Percentiles rank a stretch among this genome's conserved stretches.
Conservation (phyloP, 2,113 vertebrate genomes). For the Ceratotherium simum region DNA sequence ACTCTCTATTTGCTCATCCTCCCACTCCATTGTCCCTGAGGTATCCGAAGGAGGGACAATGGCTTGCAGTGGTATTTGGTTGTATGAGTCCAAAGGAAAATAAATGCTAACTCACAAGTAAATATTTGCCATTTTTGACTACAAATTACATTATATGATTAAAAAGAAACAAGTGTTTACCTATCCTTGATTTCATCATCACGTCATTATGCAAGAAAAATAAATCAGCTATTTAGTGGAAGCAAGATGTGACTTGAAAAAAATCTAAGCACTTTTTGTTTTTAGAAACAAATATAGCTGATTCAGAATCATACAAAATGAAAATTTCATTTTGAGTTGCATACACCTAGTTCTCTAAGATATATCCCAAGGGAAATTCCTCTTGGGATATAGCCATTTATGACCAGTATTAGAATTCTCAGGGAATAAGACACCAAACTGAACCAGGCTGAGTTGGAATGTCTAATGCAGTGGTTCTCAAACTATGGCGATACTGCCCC, state of each 20-base stretch:
- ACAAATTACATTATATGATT: background rate
- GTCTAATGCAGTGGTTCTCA: background rate
- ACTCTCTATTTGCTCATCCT: background rate
- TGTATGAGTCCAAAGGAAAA: slow-evolving; percentile 18
- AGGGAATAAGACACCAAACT: background rate
- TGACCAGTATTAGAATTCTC: background rate
- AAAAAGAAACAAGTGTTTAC: background rate
- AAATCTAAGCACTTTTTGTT: background rate
- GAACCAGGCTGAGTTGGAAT: background rate
- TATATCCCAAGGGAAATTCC: background rate
- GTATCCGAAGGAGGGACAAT: background rate
- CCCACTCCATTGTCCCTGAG: background rate
- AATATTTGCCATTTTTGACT: slow-evolving; percentile 55
- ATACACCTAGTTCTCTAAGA: background rate
- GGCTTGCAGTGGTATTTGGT: background rate
- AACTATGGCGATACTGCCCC: background rate
- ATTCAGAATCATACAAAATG: slow-evolving; percentile 27
- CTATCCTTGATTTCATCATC: slow-evolving; percentile 57
- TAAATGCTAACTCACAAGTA: background rate
- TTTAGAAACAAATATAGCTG: slow-evolving; percentile 11
- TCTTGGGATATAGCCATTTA: background rate
- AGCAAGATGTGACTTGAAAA: background rate
- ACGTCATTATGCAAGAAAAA: slow-evolving; percentile 30
- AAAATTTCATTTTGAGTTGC: background rate
- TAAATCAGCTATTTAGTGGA: background rate